Base-by-base conservation (phyloP, 2,797 vertebrate genomes). In the Chaetodon trifasciatus region DNA sequence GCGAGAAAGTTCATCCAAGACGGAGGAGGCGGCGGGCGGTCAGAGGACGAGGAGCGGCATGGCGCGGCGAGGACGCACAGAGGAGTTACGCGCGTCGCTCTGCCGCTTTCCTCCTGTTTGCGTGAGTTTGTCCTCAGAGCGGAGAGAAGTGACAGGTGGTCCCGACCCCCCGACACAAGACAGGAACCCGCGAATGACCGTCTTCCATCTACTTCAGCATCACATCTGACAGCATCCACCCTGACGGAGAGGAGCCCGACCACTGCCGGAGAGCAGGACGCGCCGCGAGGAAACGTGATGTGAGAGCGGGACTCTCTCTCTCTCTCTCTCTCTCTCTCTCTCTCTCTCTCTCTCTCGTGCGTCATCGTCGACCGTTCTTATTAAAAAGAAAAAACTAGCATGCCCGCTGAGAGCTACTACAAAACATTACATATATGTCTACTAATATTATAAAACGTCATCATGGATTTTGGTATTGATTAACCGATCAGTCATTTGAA, bases 1-100 rank as follows among this genome's bases (percentile, higher is more conserved):
- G 63, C 32, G 39, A 64, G 76, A 76, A 89, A 92, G 87, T 92
- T 93, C 91, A 92, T 90, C 78, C 86, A 83, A 81, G 57, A 42
- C 19, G 35, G 56, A 13, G 23, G 39, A 44, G 44, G 4, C 39
- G 24, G 44, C 63, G 47, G 47, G 50, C 6, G 74, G 70, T 78
- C 79, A 81, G 62, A 52, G 74, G 81, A 50, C 58, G 21, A 64
- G 72, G 40, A 35, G 77, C 17, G 63, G 83, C 89, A 89, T 90
- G 84, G 86, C 79, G 75, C 70, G 82, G 60, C 21, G 4, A 23
- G 16, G 78, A 58, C 84, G 83, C 85, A 79, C 86, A 3, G 76
- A 24, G 64, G 37, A 53, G 47, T 72, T 88, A 83, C 82, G 91
- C 88, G 79, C 89, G 82, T 65, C 63, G 70, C 58, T 70, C 39